Evolutionary conservation across 92 coral and sea anemone genomes (phyloP), one percentile per base, ranked within the genome.

Genomic region (Epizoanthus fatuus): DNA sequence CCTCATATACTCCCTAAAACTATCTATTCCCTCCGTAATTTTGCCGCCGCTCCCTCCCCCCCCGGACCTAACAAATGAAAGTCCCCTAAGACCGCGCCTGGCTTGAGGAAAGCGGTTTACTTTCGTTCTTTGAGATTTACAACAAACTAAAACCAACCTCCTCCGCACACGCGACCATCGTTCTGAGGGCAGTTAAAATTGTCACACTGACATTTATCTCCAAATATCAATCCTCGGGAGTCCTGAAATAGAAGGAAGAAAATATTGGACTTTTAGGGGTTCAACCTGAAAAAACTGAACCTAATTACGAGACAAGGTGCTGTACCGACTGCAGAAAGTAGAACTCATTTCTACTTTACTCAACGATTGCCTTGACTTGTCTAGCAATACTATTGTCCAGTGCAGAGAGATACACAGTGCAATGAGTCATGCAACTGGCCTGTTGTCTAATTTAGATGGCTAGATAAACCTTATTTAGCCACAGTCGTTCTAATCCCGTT

Each of bases 201-300:
- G 62, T 93, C 92, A 75, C 99, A 96, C 85, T 96, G 96, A 77
- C 99, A 96, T 59, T 89, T 80, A 75, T 90, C 90, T 6, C 99
- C 99, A 79, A 92, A 96, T 70, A 90, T 90, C 29, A 93, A 85
- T 3, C 91, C 91, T 16, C 93, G 92, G 11, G 91, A 86, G 53
- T 92, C 93, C 98, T 96, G 57, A 22, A 80, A 25, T 32, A 64
- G 14, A 7, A 83, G 7, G 58, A 37, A 29, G 58, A 62, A 67
- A 45, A 59, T 37, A 17, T n/a, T 1, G 3, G 14, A 38, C 32
- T 20, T 19, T 9, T 37, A n/a, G 12, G 25, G n/a, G n/a, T 38
- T 10, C 16, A 20, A 0, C 12, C 72, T 66, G 20, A 7, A 10
- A 69, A n/a, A 5, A 20, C 37, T 37, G 44, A 69, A 32, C 5